These are phyloP conservation scores for Neogale vison DNA, from an alignment of 2,113 vertebrate genomes.

Conservation along the genomic window DNA sequence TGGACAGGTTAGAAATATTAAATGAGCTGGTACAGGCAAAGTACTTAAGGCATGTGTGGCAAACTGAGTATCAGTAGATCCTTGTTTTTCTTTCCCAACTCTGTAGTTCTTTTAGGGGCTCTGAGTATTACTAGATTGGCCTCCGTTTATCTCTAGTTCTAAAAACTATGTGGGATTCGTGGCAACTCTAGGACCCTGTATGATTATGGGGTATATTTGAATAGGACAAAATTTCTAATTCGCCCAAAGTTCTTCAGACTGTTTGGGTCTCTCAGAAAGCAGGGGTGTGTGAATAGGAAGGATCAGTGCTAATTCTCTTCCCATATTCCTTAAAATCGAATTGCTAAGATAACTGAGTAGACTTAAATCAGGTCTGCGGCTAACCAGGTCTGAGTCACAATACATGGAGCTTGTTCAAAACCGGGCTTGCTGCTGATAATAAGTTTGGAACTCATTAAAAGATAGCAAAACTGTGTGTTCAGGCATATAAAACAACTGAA, in stretches of 20 bases:
- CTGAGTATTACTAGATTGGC: slow-evolving; percentile 29
- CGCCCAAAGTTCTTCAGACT: background rate
- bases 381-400: slow-evolving; percentile 26
- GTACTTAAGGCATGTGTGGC: background rate
- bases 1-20: background rate
- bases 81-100: slow-evolving; percentile 7
- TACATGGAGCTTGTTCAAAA: slow-evolving; percentile 48
- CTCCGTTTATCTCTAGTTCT: slow-evolving; percentile 32
- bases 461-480: background rate
- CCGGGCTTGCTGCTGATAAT: slow-evolving; percentile 18
- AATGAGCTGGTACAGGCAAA: background rate
- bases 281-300: background rate
- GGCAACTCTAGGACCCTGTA: background rate
- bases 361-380: background rate
- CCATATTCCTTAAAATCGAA: background rate
- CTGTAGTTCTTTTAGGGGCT: background rate
- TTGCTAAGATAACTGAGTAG: slow-evolving; percentile 22
- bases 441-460: slow-evolving; percentile 45
- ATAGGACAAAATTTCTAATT: slow-evolving; percentile 13
- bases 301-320: background rate
- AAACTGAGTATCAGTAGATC: slow-evolving; percentile 26
- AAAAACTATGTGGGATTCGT: background rate
- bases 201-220: slow-evolving; percentile 33
- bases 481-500: slow-evolving; percentile 22
- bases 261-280: slow-evolving; percentile 16